phyloP scores from a whole-genome alignment of 2,888 invertebrate genomes.

The Cremastinae sp. region DNA sequence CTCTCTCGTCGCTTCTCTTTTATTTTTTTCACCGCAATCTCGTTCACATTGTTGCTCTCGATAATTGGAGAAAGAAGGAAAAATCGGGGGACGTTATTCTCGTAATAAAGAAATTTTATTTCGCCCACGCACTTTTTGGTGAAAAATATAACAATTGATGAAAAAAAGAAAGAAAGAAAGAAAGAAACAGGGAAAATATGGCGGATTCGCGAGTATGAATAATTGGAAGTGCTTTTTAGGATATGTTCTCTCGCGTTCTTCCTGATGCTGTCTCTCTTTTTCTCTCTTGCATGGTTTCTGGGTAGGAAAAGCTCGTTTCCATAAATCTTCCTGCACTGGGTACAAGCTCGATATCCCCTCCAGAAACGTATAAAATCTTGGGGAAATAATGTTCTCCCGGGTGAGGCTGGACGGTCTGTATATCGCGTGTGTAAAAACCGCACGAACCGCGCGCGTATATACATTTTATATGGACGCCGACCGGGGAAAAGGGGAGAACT shows the following conservation, averaged over 20 bases:
- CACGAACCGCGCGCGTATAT: constrained; percentile 10
- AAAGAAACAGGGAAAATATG: not conserved
- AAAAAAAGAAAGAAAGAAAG: no score
- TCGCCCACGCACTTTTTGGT: not conserved
- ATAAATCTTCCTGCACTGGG: constrained; percentile 38
- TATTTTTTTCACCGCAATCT: no score
- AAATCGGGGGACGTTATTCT: constrained; percentile 2
- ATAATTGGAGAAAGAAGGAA: not conserved
- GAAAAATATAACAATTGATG: no score
- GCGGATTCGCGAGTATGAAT: not conserved
- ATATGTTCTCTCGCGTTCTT: constrained; percentile 26
- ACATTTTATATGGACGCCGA: not conserved
- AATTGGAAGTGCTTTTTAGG: not conserved
- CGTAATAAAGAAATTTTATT: constrained; percentile 23
- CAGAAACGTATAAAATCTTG: constrained; percentile 42
- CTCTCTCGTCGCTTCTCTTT: not conserved
- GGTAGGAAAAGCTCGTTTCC: constrained; percentile 46
- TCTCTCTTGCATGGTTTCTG: no score
- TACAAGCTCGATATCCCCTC: constrained; percentile 15
- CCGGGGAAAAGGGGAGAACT: constrained; percentile 13
- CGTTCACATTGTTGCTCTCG: constrained; percentile 14
- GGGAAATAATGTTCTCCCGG: constrained; percentile 40
- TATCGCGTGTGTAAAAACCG: constrained; percentile 22
- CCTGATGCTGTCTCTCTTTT: not conserved
- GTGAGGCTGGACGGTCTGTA: constrained; percentile 11